Evolutionary conservation across 2,113 vertebrate species (phyloP).

Genomic region (Garra rufa): DNA sequence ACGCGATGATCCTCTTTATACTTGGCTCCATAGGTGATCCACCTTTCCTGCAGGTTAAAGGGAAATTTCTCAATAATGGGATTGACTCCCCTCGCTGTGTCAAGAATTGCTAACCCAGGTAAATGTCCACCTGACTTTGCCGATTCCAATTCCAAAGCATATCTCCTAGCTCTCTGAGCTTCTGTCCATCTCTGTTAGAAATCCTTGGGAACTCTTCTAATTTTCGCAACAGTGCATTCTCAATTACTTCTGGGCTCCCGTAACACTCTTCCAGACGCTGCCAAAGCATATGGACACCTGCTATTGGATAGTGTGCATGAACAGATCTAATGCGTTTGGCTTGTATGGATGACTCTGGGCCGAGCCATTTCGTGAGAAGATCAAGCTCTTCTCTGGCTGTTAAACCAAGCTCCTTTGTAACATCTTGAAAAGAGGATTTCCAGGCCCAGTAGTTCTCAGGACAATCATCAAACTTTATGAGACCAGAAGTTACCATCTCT

Average conservation of each 20-base stretch:
- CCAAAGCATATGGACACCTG: background rate
- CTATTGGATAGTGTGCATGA: background rate
- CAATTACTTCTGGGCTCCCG: background rate
- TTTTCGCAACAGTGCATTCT: background rate
- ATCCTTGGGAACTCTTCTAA: background rate
- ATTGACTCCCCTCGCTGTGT: background rate
- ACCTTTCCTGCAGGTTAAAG: too few relatives aligned
- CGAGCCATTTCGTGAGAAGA: too few relatives aligned
- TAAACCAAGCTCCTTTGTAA: too few relatives aligned
- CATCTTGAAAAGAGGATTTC: too few relatives aligned
- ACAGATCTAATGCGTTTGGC: background rate
- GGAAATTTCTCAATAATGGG: background rate
- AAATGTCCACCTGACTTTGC: slow-evolving; percentile 17
- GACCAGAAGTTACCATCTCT: too few relatives aligned
- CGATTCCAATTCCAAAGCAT: too few relatives aligned
- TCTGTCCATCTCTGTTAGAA: background rate
- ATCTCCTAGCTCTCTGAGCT: slow-evolving; percentile 12
- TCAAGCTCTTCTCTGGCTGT: too few relatives aligned
- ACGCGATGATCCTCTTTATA: background rate
- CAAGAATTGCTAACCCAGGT: background rate
- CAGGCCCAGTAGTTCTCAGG: background rate
- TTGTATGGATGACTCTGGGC: too few relatives aligned
- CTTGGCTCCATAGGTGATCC: background rate
- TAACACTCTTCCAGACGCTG: background rate
- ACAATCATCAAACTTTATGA: too few relatives aligned